These are phyloP conservation scores for Leptosomus discolor DNA, from an alignment of 2,113 vertebrate genomes.

Conservation along the genomic window DNA sequence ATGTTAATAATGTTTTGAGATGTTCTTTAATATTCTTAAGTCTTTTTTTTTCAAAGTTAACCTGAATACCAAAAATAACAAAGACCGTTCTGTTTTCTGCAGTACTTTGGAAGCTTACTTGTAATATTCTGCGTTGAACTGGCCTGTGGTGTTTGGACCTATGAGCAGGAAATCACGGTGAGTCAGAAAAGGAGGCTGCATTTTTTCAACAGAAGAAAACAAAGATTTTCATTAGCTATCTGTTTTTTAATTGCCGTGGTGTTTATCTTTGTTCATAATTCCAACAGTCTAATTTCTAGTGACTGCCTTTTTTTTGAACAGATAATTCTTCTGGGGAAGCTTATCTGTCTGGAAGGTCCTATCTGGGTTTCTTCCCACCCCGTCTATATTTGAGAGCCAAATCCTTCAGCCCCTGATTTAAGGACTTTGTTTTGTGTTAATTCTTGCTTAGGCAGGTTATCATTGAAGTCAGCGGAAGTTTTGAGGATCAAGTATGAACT, in stretches of 20 bases:
- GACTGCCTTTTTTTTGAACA: neutral
- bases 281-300: neutral
- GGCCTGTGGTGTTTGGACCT: constrained; percentile 95
- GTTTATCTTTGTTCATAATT: constrained; percentile 11
- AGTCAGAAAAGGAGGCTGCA: constrained; percentile 56
- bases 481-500: neutral
- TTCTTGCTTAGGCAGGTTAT: neutral
- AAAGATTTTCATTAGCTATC: constrained; percentile 4
- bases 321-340: neutral
- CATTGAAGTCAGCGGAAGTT: neutral
- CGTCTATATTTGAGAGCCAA: neutral
- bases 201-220: constrained; percentile 6
- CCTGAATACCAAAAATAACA: neutral
- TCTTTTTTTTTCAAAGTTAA: neutral
- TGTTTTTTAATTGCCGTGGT: constrained; percentile 9
- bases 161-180: constrained; percentile 87
- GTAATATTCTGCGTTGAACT: constrained; percentile 95
- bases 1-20: neutral
- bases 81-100: constrained; percentile 49
- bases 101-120: constrained; percentile 95
- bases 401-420: neutral
- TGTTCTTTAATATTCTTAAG: neutral
- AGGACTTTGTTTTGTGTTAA: neutral
- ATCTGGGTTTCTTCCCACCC: neutral
- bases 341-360: neutral